These are phyloP conservation scores for Parelbella ahira DNA, from an alignment of 2,888 invertebrate species.

Conservation along the genomic window DNA sequence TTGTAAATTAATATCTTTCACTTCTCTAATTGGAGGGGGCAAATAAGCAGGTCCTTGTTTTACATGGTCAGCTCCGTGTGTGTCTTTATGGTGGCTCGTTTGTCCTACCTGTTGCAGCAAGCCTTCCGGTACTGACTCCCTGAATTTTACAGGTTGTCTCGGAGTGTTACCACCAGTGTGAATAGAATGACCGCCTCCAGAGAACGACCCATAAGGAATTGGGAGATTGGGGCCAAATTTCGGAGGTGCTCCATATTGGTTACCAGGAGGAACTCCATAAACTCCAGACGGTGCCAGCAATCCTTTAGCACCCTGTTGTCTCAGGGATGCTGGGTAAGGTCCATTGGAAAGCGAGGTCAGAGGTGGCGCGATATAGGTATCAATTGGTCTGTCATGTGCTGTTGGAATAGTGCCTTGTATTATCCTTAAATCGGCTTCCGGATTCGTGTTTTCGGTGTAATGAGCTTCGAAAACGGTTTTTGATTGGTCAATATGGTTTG, in stretches of 20 bases:
- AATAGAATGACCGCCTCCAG: slow-evolving; percentile 64
- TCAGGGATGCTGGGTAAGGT: slow-evolving; percentile 52
- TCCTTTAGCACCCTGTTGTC: slow-evolving; percentile 73
- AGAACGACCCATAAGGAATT: slow-evolving; percentile 63
- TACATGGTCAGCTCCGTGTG: slow-evolving; percentile 76
- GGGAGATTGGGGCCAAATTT: slow-evolving; percentile 53
- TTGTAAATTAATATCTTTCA: slow-evolving; percentile 66
- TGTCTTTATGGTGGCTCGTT: slow-evolving; percentile 82
- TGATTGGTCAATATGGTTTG: slow-evolving; percentile 71
- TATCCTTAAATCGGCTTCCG: slow-evolving; percentile 43
- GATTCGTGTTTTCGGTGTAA: slow-evolving; percentile 60
- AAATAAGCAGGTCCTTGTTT: slow-evolving; percentile 79
- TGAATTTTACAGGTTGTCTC: slow-evolving; percentile 84
- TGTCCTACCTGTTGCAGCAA: slow-evolving; percentile 84
- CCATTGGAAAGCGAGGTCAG: slow-evolving; percentile 64
- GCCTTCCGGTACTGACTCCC: slow-evolving; percentile 87
- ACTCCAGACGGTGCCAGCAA: slow-evolving; percentile 81
- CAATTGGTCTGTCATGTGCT: slow-evolving; percentile 43
- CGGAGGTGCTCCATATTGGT: slow-evolving; percentile 68
- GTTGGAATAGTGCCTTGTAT: slow-evolving; percentile 39
- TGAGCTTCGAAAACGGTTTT: slow-evolving; percentile 76
- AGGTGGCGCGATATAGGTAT: slow-evolving; percentile 66
- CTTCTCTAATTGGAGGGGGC: slow-evolving; percentile 83
- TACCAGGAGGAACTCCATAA: slow-evolving; percentile 82
- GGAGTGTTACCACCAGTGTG: slow-evolving; percentile 68